Evolutionary conservation across 2,888 invertebrate species (phyloP).

Genomic region (Drosophila anomalipes): DNA sequence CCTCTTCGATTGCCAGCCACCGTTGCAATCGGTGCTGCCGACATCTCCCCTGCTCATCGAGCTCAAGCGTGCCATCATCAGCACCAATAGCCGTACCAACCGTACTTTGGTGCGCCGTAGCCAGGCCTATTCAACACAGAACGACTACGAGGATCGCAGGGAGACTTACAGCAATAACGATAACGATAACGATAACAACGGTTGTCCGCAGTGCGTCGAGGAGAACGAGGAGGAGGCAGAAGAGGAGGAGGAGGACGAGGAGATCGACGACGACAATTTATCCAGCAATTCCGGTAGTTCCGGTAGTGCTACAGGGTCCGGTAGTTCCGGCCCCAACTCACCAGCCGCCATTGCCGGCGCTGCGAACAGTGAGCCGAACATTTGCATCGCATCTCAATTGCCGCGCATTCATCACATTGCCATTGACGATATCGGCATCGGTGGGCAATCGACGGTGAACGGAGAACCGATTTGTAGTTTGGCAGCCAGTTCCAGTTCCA

Average conservation of each 20-base stretch:
- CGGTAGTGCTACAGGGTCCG: neutral
- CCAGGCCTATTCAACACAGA: neutral
- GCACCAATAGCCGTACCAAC: conserved; percentile 31
- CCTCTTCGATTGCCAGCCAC: conserved; percentile 78
- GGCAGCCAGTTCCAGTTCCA: conserved; percentile 66
- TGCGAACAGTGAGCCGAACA: conserved; percentile 71
- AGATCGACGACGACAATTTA: conserved; percentile 33
- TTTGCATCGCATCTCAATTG: conserved; percentile 56
- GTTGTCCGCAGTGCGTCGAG: conserved; percentile 66
- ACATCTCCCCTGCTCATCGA: conserved; percentile 76
- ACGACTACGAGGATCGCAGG: conserved; percentile 21
- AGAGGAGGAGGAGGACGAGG: conserved; percentile 21
- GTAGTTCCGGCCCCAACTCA: conserved; percentile 25
- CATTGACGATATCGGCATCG: conserved; percentile 68
- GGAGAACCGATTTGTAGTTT: conserved; percentile 44
- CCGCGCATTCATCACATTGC: conserved; percentile 70
- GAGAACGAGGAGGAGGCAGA: conserved; percentile 41
- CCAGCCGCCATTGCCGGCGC: conserved; percentile 41
- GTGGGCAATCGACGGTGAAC: conserved; percentile 19
- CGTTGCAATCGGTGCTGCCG: conserved; percentile 54
- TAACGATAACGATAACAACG: conserved; percentile 22
- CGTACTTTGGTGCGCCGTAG: conserved; percentile 22
- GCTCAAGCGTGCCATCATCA: conserved; percentile 81
- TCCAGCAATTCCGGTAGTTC: conserved; percentile 29
- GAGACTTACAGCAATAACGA: conserved; percentile 30